phyloP scores from a whole-genome alignment of 2,113 vertebrate genomes.

The Onychostruthus taczanowskii region DNA sequence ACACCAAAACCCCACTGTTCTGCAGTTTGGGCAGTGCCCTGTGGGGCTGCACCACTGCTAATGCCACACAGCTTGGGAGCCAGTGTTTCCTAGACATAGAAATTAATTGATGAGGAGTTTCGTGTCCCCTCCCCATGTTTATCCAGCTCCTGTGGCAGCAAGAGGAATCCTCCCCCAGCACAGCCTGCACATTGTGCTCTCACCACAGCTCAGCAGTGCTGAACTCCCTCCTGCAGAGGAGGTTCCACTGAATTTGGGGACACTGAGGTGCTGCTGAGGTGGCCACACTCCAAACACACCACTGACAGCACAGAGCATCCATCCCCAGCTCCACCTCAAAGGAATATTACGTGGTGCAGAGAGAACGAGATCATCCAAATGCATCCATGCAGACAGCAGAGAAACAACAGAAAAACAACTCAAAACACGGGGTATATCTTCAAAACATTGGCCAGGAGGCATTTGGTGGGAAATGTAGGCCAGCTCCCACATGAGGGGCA shows the following conservation, averaged over 20 bases:
- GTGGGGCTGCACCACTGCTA: not conserved
- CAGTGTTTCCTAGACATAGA: not conserved
- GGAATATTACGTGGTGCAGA: not conserved
- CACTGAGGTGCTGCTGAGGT: not conserved
- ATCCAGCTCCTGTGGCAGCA: not conserved
- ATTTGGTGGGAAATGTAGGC: not conserved
- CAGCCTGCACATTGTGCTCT: accelerated
- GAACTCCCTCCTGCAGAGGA: not conserved
- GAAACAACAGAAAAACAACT: not conserved
- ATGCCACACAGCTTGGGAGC: not conserved
- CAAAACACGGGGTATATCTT: not conserved
- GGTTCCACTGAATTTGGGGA: not conserved
- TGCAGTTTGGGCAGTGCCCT: not conserved
- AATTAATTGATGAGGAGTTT: not conserved
- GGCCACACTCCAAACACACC: not conserved
- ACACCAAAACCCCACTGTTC: accelerated
- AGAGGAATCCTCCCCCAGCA: not conserved
- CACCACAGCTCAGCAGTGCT: not conserved
- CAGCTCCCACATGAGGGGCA: not conserved
- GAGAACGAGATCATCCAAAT: not conserved
- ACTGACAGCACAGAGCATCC: not conserved
- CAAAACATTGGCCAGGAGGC: conserved; percentile 2
- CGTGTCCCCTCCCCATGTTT: not conserved
- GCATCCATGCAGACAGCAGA: not conserved
- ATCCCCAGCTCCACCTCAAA: not conserved